Base-by-base conservation (phyloP, 2,888 invertebrate genomes). In the Eupithecia subumbrata region DNA sequence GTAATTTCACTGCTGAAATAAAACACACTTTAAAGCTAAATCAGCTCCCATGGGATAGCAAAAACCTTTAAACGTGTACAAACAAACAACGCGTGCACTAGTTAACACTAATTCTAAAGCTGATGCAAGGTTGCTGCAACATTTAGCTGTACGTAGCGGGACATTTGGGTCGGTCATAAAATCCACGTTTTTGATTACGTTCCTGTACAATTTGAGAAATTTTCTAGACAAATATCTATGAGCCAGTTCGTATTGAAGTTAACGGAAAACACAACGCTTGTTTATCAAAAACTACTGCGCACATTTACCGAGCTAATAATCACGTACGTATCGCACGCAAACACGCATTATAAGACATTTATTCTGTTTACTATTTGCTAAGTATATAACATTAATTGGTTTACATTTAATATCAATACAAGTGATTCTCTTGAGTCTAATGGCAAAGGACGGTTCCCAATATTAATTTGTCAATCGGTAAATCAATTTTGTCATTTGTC, bases 231-330 rank as follows among this genome's bases (percentile, higher is more conserved):
- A 22, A 52, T 52, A n/a, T 52, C n/a, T n/a, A 22, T n/a, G 2
- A 22, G 56, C 22, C 56, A 56, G 56, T 56, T 56, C 22, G 3
- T 56, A 22, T 56, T 22, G 56, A 56, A 56, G 11, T 22, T 56
- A 56, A 56, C 11, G 56, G 56, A 4, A 56, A 56, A 18, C 56
- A 68, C 48, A 76, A 66, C 67, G 22, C 40, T 71, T 73, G 63
- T 71, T 69, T 71, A 76, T 70, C 40, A 16, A 76, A 66, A 76
- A 40, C 70, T 52, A 71, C 76, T 73, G 73, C 71, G 76, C 73
- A 74, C 71, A 63, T 67, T 37, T 18, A 25, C 18, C 72, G 74
- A 74, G 74, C 70, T 30, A 60, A 70, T 34, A 70, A 67, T 69
- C 77, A 75, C 72, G 75, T 77, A 67, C 40, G 40, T 43, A 77